Percentiles rank a stretch among this genome's conserved stretches.
Conservation (phyloP, 2,888 invertebrate species). For the Polydrusus tereticollis region DNA sequence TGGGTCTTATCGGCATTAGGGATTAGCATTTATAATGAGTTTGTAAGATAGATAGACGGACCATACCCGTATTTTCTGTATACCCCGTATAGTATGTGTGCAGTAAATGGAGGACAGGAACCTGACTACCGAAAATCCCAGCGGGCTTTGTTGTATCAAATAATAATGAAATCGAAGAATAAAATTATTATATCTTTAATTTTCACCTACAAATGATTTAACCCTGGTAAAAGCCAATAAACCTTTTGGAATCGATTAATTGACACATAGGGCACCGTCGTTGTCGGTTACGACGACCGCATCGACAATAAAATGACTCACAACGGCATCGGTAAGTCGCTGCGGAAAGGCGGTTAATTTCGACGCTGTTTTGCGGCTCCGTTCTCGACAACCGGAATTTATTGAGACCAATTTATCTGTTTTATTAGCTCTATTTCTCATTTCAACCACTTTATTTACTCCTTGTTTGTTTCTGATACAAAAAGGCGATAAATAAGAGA, state of each 20-base stretch:
- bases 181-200: no score
- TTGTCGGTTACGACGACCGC: neutral
- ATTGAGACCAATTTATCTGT: constrained; percentile 34
- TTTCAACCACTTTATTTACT: constrained; percentile 37
- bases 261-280: neutral
- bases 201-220: no score
- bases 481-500: constrained; percentile 25
- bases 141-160: no score
- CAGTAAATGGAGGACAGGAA: no score
- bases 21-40: no score
- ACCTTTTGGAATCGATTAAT: neutral
- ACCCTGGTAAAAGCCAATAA: neutral
- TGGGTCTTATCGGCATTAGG: no score
- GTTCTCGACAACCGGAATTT: constrained; percentile 33
- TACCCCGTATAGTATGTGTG: no score
- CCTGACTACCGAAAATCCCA: no score
- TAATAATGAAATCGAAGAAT: no score
- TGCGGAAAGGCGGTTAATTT: constrained; percentile 31
- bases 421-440: constrained; percentile 39
- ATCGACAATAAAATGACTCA: constrained; percentile 15
- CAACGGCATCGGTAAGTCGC: constrained; percentile 12
- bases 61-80: no score
- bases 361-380: constrained; percentile 19
- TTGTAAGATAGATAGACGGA: no score
- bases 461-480: constrained; percentile 25